Conservation (phyloP, 1,140 invertebrate genomes). For the Battus philenor region DNA sequence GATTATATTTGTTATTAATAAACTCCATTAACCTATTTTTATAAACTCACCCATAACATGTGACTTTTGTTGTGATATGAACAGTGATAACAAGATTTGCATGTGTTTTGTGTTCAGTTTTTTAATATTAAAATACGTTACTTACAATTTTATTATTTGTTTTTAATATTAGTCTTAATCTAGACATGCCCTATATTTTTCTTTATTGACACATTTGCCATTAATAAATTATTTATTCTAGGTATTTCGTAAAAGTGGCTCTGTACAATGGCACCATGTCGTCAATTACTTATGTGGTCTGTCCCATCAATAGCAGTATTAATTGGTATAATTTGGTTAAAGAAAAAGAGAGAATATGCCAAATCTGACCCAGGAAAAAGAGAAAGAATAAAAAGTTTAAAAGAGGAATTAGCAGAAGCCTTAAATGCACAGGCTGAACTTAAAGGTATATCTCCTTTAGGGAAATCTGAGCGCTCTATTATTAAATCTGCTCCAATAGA, state of each 20-base stretch:
- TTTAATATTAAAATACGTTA: too few relatives aligned
- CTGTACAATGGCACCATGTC: conserved; percentile 74
- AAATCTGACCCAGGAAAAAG: conserved; percentile 76
- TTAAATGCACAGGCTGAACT: conserved; percentile 56
- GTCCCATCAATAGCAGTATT: conserved; percentile 78
- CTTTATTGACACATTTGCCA: too few relatives aligned
- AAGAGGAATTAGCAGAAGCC: conserved; percentile 68
- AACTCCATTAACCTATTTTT: conserved; percentile 15
- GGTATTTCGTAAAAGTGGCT: conserved; percentile 74
- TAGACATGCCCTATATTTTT: too few relatives aligned
- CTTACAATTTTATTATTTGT: too few relatives aligned
- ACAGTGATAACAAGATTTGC: too few relatives aligned
- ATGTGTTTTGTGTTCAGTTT: too few relatives aligned
- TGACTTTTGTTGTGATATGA: conserved; percentile 14
- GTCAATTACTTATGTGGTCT: conserved; percentile 78
- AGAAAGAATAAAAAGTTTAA: conserved; percentile 70
- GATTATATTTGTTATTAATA: conserved; percentile 11
- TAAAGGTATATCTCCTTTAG: conserved; percentile 37
- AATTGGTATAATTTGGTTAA: conserved; percentile 80
- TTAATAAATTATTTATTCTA: conserved; percentile 31
- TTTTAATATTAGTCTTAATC: too few relatives aligned
- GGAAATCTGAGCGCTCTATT: conserved; percentile 56
- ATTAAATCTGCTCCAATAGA: conserved; percentile 78
- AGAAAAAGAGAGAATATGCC: conserved; percentile 76
- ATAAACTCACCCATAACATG: conserved; percentile 9